A percentile compares a stretch with the other conserved stretches of the same genome.
Conservation (phyloP, 92 coral and sea anemone genomes). For the Galaxea fascicularis region DNA sequence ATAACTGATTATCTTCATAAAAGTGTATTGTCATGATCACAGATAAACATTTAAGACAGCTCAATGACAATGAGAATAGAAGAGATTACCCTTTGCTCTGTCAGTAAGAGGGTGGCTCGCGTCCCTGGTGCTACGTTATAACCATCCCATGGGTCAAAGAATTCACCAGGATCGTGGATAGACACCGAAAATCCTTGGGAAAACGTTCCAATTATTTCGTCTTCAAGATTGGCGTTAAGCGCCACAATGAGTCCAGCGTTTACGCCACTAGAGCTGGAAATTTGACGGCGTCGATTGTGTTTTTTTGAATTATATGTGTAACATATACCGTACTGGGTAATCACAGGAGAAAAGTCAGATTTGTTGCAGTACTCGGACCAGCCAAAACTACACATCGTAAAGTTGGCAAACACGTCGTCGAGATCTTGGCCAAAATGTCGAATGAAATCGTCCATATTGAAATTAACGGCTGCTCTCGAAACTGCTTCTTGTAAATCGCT, state of each 20-base stretch:
- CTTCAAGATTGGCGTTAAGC: conserved; percentile 12
- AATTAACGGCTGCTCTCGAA: not conserved
- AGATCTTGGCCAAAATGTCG: conserved; percentile 18
- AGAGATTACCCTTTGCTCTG: conserved; percentile 21
- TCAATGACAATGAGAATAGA: too few species aligned
- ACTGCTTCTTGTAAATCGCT: conserved; percentile 2
- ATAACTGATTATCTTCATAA: too few species aligned
- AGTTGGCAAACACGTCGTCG: not conserved
- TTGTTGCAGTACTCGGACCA: not conserved
- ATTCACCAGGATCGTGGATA: conserved; percentile 59
- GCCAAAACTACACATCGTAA: not conserved
- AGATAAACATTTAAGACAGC: too few species aligned
- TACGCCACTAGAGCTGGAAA: conserved; percentile 6
- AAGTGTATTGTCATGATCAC: too few species aligned
- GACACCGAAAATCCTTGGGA: conserved; percentile 41
- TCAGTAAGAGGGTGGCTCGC: conserved; percentile 6
- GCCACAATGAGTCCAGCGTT: conserved; percentile 30
- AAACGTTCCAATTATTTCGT: conserved; percentile 39
- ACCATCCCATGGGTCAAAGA: conserved; percentile 4
- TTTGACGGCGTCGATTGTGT: conserved; percentile 2
- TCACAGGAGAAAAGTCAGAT: conserved; percentile 28
- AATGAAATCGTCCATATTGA: conserved; percentile 37
- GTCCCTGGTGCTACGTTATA: conserved; percentile 30
- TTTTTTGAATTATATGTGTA: conserved; percentile 55
- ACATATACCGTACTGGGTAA: conserved; percentile 42